Percentiles rank a stretch among this genome's conserved stretches.
Conservation (phyloP, 2,888 invertebrate species). For the Watsonalla cultraria region DNA sequence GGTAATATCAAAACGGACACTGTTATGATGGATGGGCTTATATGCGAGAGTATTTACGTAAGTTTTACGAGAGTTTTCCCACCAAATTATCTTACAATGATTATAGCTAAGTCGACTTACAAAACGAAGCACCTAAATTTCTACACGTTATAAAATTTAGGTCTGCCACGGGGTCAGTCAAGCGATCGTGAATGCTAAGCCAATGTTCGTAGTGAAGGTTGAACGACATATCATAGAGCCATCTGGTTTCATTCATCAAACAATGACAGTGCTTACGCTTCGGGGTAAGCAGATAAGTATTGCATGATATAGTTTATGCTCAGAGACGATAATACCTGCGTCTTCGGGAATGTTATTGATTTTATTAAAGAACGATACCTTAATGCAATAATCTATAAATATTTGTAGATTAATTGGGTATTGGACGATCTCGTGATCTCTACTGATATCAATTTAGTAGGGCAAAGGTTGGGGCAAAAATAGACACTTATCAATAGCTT, state of each 20-base stretch:
- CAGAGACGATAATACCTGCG: no score
- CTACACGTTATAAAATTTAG: slow-evolving; percentile 32
- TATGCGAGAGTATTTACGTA: slow-evolving; percentile 81
- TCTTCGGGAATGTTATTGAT: no score
- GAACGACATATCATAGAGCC: slow-evolving; percentile 79
- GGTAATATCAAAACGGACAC: slow-evolving; percentile 77
- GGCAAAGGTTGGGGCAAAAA: background rate
- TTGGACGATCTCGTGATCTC: no score
- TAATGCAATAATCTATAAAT: no score
- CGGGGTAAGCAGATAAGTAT: slow-evolving; percentile 50
- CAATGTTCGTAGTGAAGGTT: slow-evolving; percentile 77
- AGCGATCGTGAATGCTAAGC: slow-evolving; percentile 70
- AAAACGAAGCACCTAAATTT: background rate
- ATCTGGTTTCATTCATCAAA: slow-evolving; percentile 71
- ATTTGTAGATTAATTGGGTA: no score
- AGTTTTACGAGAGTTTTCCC: slow-evolving; percentile 35
- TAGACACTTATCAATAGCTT: background rate
- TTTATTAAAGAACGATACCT: no score
- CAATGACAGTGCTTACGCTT: slow-evolving; percentile 74
- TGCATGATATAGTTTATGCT: background rate
- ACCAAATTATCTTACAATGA: no score
- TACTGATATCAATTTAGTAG: background rate
- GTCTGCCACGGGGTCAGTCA: slow-evolving; percentile 72
- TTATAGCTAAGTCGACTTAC: no score
- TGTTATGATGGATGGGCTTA: slow-evolving; percentile 78